Base-by-base conservation (phyloP, 2,888 invertebrate genomes). In the Cacoxenus indagator region DNA sequence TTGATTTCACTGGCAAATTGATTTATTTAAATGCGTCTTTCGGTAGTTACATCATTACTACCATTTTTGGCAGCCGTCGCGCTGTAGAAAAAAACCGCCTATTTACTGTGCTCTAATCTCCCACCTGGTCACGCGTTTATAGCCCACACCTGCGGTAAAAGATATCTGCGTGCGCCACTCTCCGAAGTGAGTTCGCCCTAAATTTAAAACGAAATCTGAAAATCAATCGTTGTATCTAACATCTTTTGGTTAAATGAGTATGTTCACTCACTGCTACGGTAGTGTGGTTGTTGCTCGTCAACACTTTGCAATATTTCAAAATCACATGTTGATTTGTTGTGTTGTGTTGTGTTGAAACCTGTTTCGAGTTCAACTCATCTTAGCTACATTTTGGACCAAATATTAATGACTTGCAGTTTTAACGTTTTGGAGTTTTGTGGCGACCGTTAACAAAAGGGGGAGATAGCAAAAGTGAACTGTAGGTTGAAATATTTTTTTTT, bases 321-420 rank as follows among this genome's bases (percentile, higher is more conserved):
- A 14, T 2, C 24, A 14, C 26, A 24, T 26, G 17, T 59, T 31
- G n/a, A 6, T 19, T 17, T 48, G 48, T 17, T 19, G 43, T 43
- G 43, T 43, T 43, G n/a, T 1, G 45, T n/a, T 43, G 57, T 31
- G 26, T 59, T 31, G 19, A 59, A 59, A 59, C 57, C 29, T 31
- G 57, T 59, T 59, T 59, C 17, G n/a, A 57, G 19, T 14, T n/a
- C 19, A n/a, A 59, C 55, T 55, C 55, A 59, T 29, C n/a, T 29
- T 59, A 17, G 19, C 29, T 57, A 29, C 29, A 59, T 26, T 31
- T 19, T 59, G 31, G 31, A 29, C 31, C 57, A 59, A 59, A 59
- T 59, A 26, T 31, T 17, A 31, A 59, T 59, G 57, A 59, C 57
- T 59, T 59, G 57, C 57, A 31, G 6, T 59, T 59, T 48, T 19